These are phyloP conservation scores for Perizoma affinitatum DNA, from an alignment of 2,888 invertebrate genomes.

Conservation along the genomic window DNA sequence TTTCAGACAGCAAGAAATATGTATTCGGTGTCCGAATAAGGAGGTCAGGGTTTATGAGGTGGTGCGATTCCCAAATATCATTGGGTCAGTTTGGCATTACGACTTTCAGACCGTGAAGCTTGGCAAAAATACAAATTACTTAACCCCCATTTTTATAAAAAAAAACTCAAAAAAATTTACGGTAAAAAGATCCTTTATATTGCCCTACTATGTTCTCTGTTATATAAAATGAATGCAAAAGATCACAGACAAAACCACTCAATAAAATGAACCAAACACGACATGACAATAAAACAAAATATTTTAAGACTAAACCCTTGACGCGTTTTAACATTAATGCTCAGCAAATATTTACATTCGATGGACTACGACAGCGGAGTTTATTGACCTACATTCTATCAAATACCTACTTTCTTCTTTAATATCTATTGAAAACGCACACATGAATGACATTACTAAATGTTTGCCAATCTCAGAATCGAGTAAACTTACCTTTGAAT, in stretches of 20 bases:
- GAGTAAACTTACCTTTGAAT: no score
- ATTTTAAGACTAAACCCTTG: not conserved
- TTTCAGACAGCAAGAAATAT: not conserved
- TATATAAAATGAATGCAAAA: no score
- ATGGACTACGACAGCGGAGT: not conserved
- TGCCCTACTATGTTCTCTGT: no score
- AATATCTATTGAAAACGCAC: no score
- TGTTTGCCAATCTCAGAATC: no score
- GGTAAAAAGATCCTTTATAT: no score
- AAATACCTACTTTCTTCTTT: no score
- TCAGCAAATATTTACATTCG: conserved; percentile 9
- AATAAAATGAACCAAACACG: not conserved
- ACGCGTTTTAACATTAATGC: conserved; percentile 7
- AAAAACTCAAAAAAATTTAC: no score
- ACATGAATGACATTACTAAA: no score
- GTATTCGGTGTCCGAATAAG: conserved; percentile 2
- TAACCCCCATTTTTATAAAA: no score
- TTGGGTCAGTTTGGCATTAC: conserved; percentile 8
- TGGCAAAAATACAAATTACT: not conserved
- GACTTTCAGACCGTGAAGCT: conserved; percentile 6
- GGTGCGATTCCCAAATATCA: conserved; percentile 10
- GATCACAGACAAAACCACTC: not conserved
- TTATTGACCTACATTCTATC: not conserved
- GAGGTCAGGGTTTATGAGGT: conserved; percentile 3
- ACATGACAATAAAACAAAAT: conserved; percentile 4